Evolutionary conservation across 2,888 invertebrate species (phyloP), one percentile per base, ranked within the genome.

Genomic region (Dromius quadrimaculatus): DNA sequence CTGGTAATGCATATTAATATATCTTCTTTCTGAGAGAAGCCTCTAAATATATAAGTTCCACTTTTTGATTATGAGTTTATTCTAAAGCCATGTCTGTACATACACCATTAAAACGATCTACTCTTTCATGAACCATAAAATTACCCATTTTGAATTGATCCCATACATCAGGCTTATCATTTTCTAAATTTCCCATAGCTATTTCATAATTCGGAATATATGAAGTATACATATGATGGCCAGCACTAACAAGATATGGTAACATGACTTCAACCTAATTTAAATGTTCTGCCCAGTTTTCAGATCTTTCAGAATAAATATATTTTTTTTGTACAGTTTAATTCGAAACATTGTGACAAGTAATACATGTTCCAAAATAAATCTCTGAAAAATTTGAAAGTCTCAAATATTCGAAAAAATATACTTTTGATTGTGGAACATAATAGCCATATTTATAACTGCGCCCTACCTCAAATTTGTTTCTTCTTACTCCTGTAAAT

Each of bases 21-120:
- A 13, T 41, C 22, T 1, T 22, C 41, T 28, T 66, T 50, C 68
- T 59, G 45, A 5, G 47, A 22, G 11, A 69, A 45, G 15, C 69
- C 69, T 6, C 9, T 2, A 45, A 61, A 69, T 36, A 69, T 19
- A 43, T 68, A 11, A 28, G 38, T 61, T 61, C 61, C 45, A 13
- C 34, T 45, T 61, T 28, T 45, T 47, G 47, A 13, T 70, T 70
- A 11, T 62, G 47, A 1, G 70, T 62, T 62, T 70, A 38, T 36
- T 70, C 70, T 15, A 70, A 23, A 2, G 50, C 62, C 38, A 62
- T 61, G 15, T 70, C 70, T 6, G 50, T 62, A 61, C 70, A 70
- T 9, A 62, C 50, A 1, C 70, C 70, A 34, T 62, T 62, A 50
- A 70, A 70, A 9, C n/a, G 4, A 2, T 61, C 45, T 4, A n/a